Evolutionary conservation across 2,797 vertebrate species (phyloP), one percentile per base, ranked within the genome.

Genomic region (Scarus forsteni): DNA sequence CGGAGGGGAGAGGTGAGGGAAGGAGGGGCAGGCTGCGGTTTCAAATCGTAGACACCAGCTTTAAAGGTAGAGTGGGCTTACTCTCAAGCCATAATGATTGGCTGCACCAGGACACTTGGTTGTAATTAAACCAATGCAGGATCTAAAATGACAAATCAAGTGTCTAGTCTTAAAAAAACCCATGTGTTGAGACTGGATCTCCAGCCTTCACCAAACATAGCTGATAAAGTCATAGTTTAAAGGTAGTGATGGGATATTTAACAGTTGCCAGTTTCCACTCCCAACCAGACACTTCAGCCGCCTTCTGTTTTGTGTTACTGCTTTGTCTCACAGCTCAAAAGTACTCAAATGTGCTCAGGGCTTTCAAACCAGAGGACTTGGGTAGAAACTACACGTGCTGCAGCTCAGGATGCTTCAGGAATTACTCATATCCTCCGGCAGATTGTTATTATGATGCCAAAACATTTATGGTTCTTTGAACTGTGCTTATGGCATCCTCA

Each of bases 401-500:
- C 35, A 58, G 69, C 51, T 79, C 62, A 40, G 27, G 65, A 50
- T 39, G 44, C 57, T 83, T 40, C 2, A 19, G 34, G 60, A 75
- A 66, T 62, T 49, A 72, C 48, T 70, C 15, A 39, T 40, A 9
- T 56, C 16, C 67, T 73, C 45, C n/a, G n/a, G 27, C 7, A 1
- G 60, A 62, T 57, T 65, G 54, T 59, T 62, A 38, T 54, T 19
- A 66, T 15, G 68, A 69, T 70, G 79, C 50, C 35, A 66, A 54
- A 67, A 50, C 19, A 64, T 54, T 76, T 54, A 38, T 13, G 34
- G 38, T 44, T 54, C 63, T 83, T 73, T 75, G 77, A 79, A 75
- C 60, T 81, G 55, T 19, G 44, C 71, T 52, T 39, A 72, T 66
- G 59, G 39, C 48, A 55, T 77, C 68, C 16, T 74, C 7, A 18